Evolutionary conservation across 2,113 vertebrate genomes (phyloP).

Genomic region (Solea senegalensis): DNA sequence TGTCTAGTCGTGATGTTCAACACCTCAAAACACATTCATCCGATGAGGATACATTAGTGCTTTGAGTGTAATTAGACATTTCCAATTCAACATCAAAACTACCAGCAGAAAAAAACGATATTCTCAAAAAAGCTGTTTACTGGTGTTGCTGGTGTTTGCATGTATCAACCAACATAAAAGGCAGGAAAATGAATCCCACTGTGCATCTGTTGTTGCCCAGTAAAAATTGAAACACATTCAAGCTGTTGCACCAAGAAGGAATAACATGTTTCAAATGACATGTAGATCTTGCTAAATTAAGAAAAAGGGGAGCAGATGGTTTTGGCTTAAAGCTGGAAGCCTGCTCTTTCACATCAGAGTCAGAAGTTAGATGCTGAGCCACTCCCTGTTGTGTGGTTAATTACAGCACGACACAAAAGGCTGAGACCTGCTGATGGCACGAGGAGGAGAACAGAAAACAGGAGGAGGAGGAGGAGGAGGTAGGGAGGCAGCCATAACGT

Average conservation of each 20-base stretch:
- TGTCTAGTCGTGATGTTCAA: background rate
- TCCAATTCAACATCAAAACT: too few species aligned
- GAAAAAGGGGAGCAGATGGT: constrained; percentile 54
- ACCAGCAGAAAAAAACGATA: too few species aligned
- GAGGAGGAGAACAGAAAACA: constrained; percentile 28
- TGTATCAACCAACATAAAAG: background rate
- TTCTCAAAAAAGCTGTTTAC: too few species aligned
- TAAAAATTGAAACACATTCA: background rate
- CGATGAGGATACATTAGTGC: too few species aligned
- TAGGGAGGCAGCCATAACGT: constrained; percentile 57
- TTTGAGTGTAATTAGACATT: too few species aligned
- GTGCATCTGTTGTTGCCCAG: background rate
- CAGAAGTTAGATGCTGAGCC: constrained; percentile 57
- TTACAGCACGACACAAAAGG: constrained; percentile 66
- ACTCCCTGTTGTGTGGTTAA: constrained; percentile 69
- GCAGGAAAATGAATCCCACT: background rate
- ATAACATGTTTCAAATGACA: constrained; percentile 24
- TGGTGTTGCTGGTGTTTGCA: background rate
- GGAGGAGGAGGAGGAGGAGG: constrained; percentile 28
- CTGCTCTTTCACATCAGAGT: constrained; percentile 44
- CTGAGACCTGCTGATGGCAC: constrained; percentile 63
- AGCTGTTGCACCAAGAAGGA: background rate
- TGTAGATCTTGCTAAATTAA: constrained; percentile 22
- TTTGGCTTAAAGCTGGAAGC: constrained; percentile 39
- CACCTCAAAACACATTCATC: background rate